Base-by-base conservation (phyloP, 2,888 invertebrate genomes). In the Luffia ferchaultella region DNA sequence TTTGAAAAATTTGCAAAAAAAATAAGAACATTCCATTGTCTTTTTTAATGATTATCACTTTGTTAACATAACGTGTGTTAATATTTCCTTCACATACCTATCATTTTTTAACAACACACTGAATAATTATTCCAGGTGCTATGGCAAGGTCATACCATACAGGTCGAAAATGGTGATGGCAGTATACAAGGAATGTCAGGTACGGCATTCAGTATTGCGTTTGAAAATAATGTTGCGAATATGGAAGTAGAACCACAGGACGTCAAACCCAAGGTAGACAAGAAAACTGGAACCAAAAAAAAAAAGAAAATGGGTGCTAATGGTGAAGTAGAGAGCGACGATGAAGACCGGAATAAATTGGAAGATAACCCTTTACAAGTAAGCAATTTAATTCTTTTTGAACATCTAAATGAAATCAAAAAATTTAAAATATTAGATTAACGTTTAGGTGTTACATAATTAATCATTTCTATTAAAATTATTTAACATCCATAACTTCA, bases 101-200 rank as follows among this genome's bases (percentile, higher is more conserved):
- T n/a, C n/a, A n/a, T n/a, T n/a, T n/a, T n/a, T n/a, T n/a, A n/a
- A n/a, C n/a, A n/a, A n/a, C n/a, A n/a, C n/a, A n/a, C n/a, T n/a
- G n/a, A n/a, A n/a, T 40, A 30, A 40, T 18, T n/a, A 47, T 78
- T 83, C 50, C 70, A 88, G 88, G 88, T 88, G 46, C 80, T 88
- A 59, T 89, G 89, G 89, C 88, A 88, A 75, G 87, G 88, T 16
- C 87, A 88, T 60, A 85, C 88, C n/a, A 87, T 88, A 53, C 86
- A 87, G 72, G 87, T 88, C 12, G 87, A 87, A 57, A 85, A 85
- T 67, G 79, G 80, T 20, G 70, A 76, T 49, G 73, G 67, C 7
- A 78, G 68, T 55, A 64, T 83, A 52, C 77, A 78, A 58, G 65
- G 62, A 2, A 60, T 82, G 58, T 68, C 67, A 7, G 69, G 68